These are phyloP conservation scores for Dendrolimus pini DNA, from an alignment of 2,888 invertebrate genomes.

Conservation along the genomic window DNA sequence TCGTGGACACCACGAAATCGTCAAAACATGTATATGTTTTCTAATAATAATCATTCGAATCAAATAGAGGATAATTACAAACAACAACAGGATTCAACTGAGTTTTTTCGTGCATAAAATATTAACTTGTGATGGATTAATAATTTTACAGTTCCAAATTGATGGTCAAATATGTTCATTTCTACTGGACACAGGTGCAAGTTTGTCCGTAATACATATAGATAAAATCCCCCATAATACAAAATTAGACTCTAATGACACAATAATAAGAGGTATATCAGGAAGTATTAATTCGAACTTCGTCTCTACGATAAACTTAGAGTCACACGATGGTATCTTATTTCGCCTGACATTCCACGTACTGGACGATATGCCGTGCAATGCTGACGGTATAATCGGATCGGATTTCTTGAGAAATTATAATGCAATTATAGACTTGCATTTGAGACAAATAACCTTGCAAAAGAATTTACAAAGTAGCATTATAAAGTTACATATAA, in stretches of 20 bases:
- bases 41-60: too few relatives aligned
- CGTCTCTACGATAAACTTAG: not conserved
- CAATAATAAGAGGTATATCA: not conserved
- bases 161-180: not conserved
- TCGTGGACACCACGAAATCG: too few relatives aligned
- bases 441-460: not conserved
- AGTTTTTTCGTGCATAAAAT: conserved; percentile 1
- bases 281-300: conserved; percentile 1
- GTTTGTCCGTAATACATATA: not conserved
- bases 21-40: too few relatives aligned
- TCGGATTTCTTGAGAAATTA: conserved; percentile 2
- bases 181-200: not conserved
- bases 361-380: not conserved
- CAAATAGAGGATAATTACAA: too few relatives aligned
- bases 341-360: too few relatives aligned
- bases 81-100: too few relatives aligned
- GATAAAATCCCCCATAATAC: not conserved
- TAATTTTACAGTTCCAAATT: not conserved
- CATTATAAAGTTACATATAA: too few relatives aligned
- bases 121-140: not conserved
- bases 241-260: not conserved
- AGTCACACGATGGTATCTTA: not conserved
- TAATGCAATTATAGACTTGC: conserved; percentile 2
- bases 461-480: not conserved
- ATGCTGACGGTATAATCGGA: conserved; percentile 1